A percentile compares a stretch with the other conserved stretches of the same genome.
These are phyloP conservation scores for Dendrophyllia cribrosa DNA, from an alignment of 64 coral and sea anemone species.

Conservation along the genomic window DNA sequence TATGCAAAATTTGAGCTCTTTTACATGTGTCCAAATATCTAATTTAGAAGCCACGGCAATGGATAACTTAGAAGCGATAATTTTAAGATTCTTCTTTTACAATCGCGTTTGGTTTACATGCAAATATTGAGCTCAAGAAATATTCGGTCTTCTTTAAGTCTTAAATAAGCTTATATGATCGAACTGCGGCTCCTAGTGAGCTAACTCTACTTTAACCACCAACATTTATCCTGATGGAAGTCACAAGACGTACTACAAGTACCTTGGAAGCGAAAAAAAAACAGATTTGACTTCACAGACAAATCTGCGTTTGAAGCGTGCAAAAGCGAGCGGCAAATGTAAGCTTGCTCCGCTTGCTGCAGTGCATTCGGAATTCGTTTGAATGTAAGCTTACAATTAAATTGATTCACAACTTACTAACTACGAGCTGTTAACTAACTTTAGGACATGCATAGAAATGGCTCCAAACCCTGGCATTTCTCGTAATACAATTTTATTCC, in stretches of 20 bases:
- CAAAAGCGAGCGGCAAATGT: not conserved
- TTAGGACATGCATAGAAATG: not conserved
- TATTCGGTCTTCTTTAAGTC: not conserved
- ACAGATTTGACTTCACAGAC: not conserved
- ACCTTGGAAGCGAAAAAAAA: not conserved
- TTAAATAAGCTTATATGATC: not conserved
- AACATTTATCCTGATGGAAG: not conserved
- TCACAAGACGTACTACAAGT: not conserved
- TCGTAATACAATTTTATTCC: not conserved
- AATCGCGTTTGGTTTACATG: not conserved
- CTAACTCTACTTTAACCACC: not conserved
- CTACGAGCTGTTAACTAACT: not conserved
- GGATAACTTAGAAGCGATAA: not conserved
- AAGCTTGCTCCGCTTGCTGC: not conserved
- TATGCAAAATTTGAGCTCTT: conserved; percentile 7
- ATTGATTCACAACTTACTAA: conserved; percentile 16
- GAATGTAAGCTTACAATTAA: conserved; percentile 9
- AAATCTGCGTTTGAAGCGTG: not conserved
- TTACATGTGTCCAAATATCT: not conserved
- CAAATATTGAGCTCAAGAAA: not conserved
- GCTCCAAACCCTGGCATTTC: not conserved
- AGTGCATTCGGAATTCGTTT: not conserved
- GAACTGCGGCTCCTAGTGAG: not conserved
- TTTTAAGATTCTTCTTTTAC: not conserved
- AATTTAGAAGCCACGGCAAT: not conserved